A percentile compares a stretch with the other conserved stretches of the same genome.
phyloP scores from a whole-genome alignment of 2,797 vertebrate species.

The Pyrocephalus nanus region DNA sequence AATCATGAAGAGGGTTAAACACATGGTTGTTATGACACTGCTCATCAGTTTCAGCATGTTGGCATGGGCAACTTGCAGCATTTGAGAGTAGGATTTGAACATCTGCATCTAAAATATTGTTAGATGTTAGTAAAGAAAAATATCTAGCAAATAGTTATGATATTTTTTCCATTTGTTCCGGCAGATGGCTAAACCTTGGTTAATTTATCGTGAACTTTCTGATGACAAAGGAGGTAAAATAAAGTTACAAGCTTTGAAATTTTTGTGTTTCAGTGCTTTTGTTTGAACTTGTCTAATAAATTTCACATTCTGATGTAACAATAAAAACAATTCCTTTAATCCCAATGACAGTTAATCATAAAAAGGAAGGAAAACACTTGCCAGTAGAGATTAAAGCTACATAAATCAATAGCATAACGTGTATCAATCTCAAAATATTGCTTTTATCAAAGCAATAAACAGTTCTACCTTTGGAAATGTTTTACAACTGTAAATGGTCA shows the following conservation, averaged over 20 bases:
- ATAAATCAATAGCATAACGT: neutral
- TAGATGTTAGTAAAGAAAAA: neutral
- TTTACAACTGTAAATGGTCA: neutral
- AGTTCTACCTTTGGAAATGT: neutral
- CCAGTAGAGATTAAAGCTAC: neutral
- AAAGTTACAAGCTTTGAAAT: neutral
- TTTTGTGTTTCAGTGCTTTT: neutral
- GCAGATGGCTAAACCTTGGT: neutral
- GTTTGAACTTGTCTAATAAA: neutral
- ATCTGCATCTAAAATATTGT: neutral
- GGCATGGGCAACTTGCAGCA: neutral
- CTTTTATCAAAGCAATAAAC: neutral
- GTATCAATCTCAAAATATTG: neutral
- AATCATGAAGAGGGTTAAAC: neutral
- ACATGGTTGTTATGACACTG: neutral
- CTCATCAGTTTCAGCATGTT: neutral
- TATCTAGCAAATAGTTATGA: neutral
- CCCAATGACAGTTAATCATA: neutral
- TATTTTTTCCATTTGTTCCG: neutral
- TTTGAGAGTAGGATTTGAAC: neutral
- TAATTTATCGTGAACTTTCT: neutral
- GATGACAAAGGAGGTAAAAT: neutral
- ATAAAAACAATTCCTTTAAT: neutral
- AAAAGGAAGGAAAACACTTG: neutral
- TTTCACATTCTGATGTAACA: neutral